Conservation (phyloP, 2,113 vertebrate genomes). For the human (Homo sapiens) region DNA sequence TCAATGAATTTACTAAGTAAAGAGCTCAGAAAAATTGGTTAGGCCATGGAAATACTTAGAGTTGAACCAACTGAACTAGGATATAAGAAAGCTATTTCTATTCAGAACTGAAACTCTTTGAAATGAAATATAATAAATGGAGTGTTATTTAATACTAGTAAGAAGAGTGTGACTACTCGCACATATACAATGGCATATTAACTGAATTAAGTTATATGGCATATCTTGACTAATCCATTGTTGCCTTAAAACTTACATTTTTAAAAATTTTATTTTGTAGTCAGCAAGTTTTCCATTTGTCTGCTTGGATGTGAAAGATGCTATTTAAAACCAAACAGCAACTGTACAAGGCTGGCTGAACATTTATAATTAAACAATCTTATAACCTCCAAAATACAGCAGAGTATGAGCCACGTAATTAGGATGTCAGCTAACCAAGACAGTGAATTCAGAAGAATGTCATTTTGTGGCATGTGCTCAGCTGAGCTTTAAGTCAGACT, state of each 20-base stretch:
- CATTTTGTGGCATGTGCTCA: not conserved
- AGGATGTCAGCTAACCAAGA: not conserved
- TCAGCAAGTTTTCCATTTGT: not conserved
- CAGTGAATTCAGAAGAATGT: not conserved
- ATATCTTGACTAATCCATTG: not conserved
- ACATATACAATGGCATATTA: not conserved
- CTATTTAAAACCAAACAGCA: conserved; percentile 41
- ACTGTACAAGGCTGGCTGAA: conserved; percentile 19
- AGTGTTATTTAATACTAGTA: not conserved
- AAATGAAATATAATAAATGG: not conserved
- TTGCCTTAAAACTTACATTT: not conserved
- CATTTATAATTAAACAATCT: conserved; percentile 12
- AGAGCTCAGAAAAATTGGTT: not conserved
- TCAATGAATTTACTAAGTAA: not conserved
- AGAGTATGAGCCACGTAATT: conserved; percentile 1
- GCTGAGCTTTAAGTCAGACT: not conserved
- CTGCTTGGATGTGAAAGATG: conserved; percentile 5
- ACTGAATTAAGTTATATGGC: not conserved
- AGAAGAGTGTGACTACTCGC: not conserved
- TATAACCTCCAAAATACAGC: not conserved
- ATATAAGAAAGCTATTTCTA: not conserved
- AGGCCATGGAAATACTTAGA: not conserved
- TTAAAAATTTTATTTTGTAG: conserved; percentile 21
- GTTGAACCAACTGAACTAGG: not conserved
- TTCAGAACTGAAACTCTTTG: not conserved